Base-by-base conservation (phyloP, 1,140 invertebrate genomes). In the Campoletis sonorensis region DNA sequence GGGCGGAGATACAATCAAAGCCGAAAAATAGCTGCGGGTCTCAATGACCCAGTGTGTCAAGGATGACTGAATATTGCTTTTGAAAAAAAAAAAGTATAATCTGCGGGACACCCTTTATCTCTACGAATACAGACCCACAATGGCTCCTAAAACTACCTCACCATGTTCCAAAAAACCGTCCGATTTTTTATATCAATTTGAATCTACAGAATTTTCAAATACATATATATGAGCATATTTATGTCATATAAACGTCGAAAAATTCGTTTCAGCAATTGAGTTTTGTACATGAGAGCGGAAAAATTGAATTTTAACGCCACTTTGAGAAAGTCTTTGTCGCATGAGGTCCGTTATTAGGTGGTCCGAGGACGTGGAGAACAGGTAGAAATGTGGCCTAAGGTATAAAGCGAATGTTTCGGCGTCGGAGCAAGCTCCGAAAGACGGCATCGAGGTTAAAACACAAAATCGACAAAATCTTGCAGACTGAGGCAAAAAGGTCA, bases 271-370 rank as follows among this genome's bases (percentile, higher is more conserved):
- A 21, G n/a, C 37, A 33, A 70, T 70, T 18, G 4, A 64, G 61
- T 64, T 64, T 64, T 27, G 45, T 27, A 3, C n/a, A 30, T 75
- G 72, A 26, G 72, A 27, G 40, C 45, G 49, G 45, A 75, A 54
- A 51, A 37, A 72, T 72, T 45, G 26, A 75, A 75, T 75, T 75
- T 75, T 75, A 23, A 75, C 49, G 72, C 72, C 49, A 54, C 45
- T 75, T 54, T 51, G 72, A 27, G 23, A 11, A 5, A 33, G 67
- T n/a, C 23, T 26, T 23, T 26, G 23, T 64, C n/a, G 23, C n/a
- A 64, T 64, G 3, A 13, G 21, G n/a, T 64, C 5, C 4, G 21
- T 64, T 10, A n/a, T 23, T 23, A 61, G 58, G 18, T 18, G 18
- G 58, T 23, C 21, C 58, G 58, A 61, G 58, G 58, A n/a, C 10